phyloP scores from a whole-genome alignment of 1,140 invertebrate species.

The Thaumatotibia leucotreta region DNA sequence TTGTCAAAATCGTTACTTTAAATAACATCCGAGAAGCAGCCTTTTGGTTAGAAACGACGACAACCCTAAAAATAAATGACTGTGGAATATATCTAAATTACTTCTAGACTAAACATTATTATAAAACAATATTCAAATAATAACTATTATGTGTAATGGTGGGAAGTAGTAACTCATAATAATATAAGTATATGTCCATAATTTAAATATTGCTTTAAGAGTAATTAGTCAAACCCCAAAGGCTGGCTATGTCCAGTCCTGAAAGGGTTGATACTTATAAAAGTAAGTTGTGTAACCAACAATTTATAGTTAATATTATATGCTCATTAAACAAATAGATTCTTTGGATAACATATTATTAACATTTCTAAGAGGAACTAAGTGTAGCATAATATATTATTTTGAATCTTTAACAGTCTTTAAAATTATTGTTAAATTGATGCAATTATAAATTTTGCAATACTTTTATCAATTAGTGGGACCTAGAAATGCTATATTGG shows the following conservation, averaged over 20 bases:
- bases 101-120: conserved; percentile 56
- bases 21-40: conserved; percentile 71
- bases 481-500: conserved; percentile 60
- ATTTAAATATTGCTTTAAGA: conserved; percentile 69
- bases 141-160: conserved; percentile 64
- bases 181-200: conserved; percentile 50
- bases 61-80: conserved; percentile 65
- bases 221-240: conserved; percentile 42
- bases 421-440: conserved; percentile 28
- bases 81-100: conserved; percentile 70
- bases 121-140: conserved; percentile 72
- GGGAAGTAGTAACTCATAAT: conserved; percentile 56
- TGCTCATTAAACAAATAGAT: conserved; percentile 56
- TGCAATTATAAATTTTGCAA: conserved; percentile 20
- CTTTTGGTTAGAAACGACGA: conserved; percentile 68
- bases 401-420: conserved; percentile 44
- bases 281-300: conserved; percentile 49
- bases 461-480: conserved; percentile 27
- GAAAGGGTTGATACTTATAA: conserved; percentile 51
- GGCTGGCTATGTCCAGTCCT: conserved; percentile 32
- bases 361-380: conserved; percentile 73
- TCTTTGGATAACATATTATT: conserved; percentile 75
- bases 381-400: conserved; percentile 59
- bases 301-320: conserved; percentile 67
- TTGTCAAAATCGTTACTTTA: conserved; percentile 63